phyloP scores from a whole-genome alignment of 2,113 vertebrate species.

The Odontesthes bonariensis region DNA sequence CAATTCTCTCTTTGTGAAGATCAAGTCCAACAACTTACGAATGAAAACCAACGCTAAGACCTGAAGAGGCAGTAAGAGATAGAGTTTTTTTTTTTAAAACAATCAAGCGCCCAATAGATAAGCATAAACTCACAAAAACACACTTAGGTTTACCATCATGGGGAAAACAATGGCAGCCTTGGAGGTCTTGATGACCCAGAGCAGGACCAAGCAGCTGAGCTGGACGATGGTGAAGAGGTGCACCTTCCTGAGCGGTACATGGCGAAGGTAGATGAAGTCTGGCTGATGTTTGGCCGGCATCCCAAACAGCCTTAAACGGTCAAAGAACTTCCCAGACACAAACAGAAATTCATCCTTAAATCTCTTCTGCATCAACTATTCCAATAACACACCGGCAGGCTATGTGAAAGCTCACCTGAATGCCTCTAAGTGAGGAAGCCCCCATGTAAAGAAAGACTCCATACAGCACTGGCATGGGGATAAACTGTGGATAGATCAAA shows the following conservation, averaged over 20 bases:
- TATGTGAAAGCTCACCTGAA: conserved; percentile 87
- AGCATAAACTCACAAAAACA: background rate
- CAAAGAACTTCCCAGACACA: conserved; percentile 89
- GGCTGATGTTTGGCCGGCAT: conserved; percentile 99
- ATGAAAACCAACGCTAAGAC: conserved; percentile 97
- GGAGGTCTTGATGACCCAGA: conserved; percentile 98
- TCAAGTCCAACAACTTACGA: conserved; percentile 95
- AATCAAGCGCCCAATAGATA: background rate
- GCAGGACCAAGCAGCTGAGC: conserved; percentile 91
- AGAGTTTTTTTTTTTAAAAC: no score
- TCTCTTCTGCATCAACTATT: background rate
- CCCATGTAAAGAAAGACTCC: conserved; percentile 99
- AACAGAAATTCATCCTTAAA: background rate
- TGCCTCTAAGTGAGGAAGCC: conserved; percentile 96
- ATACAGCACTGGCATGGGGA: conserved; percentile 98
- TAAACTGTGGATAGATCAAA: conserved; percentile 85
- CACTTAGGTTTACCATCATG: conserved; percentile 92
- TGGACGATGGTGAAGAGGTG: conserved; percentile 98
- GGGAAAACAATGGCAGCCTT: conserved; percentile 97
- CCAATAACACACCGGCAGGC: background rate
- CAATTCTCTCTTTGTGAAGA: conserved; percentile 95
- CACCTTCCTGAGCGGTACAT: conserved; percentile 96
- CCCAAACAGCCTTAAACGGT: conserved; percentile 93
- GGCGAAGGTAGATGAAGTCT: conserved; percentile 98
- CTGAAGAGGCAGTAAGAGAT: conserved; percentile 71